phyloP scores from a whole-genome alignment of 2,888 invertebrate species.

The Aphidoletes aphidimyza region DNA sequence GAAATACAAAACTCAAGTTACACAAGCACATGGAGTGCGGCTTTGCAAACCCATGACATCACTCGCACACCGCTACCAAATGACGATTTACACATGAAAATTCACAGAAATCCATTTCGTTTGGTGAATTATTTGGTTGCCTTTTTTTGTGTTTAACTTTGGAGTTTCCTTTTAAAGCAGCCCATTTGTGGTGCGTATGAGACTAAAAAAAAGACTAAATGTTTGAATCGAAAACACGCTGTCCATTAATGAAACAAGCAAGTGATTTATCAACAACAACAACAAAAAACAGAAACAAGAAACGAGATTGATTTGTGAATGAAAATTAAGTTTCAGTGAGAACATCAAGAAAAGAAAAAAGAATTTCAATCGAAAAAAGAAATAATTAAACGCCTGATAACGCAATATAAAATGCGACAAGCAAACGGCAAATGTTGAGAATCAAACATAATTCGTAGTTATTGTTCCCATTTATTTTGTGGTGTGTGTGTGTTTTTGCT shows the following conservation, averaged over 20 bases:
- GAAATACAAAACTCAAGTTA: constrained; percentile 39
- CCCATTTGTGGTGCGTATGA: too few species aligned
- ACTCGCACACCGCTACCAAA: background rate
- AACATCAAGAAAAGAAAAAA: background rate
- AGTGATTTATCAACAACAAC: background rate
- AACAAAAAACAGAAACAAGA: too few species aligned
- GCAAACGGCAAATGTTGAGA: background rate
- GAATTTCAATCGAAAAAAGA: background rate
- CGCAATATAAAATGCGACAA: background rate
- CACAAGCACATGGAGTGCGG: constrained; percentile 37
- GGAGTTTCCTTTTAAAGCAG: too few species aligned
- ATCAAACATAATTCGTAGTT: background rate
- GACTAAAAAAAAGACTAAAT: background rate
- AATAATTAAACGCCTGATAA: constrained; percentile 30
- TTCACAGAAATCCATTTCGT: background rate
- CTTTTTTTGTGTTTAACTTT: background rate
- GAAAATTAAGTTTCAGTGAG: background rate
- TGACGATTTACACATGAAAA: background rate
- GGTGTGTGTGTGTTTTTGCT: background rate
- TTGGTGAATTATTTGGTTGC: background rate
- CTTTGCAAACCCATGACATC: background rate
- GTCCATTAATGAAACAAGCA: background rate
- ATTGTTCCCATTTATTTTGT: background rate
- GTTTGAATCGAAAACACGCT: background rate
- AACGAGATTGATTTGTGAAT: constrained; percentile 12